phyloP scores from a whole-genome alignment of 2,113 vertebrate species.

The Bos indicus region DNA sequence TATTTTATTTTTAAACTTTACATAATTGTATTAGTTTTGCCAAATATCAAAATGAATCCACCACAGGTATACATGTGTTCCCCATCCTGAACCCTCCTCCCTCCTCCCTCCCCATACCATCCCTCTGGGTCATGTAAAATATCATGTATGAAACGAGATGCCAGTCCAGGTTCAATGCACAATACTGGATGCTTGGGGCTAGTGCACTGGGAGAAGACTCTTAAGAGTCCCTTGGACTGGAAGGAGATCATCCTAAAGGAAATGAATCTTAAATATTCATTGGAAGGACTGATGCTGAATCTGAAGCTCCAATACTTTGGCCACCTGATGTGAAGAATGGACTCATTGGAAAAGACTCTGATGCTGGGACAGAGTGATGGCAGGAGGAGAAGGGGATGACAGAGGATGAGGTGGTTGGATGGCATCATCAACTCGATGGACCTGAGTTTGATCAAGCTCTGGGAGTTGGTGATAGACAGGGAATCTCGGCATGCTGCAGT shows the following conservation, averaged over 20 bases:
- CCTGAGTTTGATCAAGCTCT: not conserved
- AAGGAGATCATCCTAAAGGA: not conserved
- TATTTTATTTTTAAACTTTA: too few species aligned
- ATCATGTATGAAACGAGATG: too few species aligned
- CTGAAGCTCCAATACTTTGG: not conserved
- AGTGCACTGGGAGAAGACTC: not conserved
- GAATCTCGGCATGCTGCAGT: not conserved
- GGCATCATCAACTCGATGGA: not conserved
- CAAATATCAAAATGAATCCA: too few species aligned
- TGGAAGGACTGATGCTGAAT: not conserved
- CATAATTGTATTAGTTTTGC: too few species aligned
- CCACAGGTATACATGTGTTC: too few species aligned
- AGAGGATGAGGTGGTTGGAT: not conserved
- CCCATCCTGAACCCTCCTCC: too few species aligned
- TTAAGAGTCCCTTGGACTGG: not conserved
- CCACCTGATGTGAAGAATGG: not conserved
- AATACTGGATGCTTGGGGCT: too few species aligned
- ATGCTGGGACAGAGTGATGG: not conserved
- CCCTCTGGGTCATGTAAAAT: too few species aligned
- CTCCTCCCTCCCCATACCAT: too few species aligned
- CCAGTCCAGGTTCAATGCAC: too few species aligned
- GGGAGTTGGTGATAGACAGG: not conserved
- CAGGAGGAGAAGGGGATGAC: not conserved
- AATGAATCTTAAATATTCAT: not conserved
- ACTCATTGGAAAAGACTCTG: not conserved